phyloP scores from a whole-genome alignment of 2,888 invertebrate genomes.

The Orthosia gracilis region DNA sequence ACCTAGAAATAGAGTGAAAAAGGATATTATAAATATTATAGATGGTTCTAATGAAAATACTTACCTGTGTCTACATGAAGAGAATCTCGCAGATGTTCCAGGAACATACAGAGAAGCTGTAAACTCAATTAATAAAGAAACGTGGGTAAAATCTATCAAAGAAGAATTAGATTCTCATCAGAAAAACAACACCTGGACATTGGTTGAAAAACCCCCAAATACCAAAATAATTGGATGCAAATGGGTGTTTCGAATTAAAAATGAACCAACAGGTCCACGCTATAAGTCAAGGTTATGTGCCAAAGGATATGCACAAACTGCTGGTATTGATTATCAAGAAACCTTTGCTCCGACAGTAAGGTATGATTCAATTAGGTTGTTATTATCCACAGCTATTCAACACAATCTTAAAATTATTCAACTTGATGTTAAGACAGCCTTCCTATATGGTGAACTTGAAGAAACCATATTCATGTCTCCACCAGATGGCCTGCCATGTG shows the following conservation, averaged over 20 bases:
- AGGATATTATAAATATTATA: background rate
- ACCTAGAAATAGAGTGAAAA: slow-evolving; percentile 13
- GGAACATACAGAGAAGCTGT: background rate
- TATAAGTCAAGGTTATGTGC: too few species aligned
- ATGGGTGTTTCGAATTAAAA: background rate
- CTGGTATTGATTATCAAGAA: background rate
- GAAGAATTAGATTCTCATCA: background rate
- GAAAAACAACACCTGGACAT: slow-evolving; percentile 21
- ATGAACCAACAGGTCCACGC: too few species aligned
- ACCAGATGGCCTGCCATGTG: background rate
- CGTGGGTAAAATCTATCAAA: background rate
- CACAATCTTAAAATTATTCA: background rate
- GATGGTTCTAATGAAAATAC: background rate
- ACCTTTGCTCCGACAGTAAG: slow-evolving; percentile 5
- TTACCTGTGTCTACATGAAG: background rate
- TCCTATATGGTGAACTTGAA: slow-evolving; percentile 1
- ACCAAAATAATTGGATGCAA: background rate
- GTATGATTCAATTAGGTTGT: background rate
- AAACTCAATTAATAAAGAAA: background rate
- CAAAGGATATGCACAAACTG: too few species aligned
- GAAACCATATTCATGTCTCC: slow-evolving; percentile 13
- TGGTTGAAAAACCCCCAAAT: background rate
- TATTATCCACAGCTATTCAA: background rate
- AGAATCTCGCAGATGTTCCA: background rate
- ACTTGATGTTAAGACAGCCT: background rate